Evolutionary conservation across 2,797 vertebrate species (phyloP).

Genomic region (Falco biarmicus): DNA sequence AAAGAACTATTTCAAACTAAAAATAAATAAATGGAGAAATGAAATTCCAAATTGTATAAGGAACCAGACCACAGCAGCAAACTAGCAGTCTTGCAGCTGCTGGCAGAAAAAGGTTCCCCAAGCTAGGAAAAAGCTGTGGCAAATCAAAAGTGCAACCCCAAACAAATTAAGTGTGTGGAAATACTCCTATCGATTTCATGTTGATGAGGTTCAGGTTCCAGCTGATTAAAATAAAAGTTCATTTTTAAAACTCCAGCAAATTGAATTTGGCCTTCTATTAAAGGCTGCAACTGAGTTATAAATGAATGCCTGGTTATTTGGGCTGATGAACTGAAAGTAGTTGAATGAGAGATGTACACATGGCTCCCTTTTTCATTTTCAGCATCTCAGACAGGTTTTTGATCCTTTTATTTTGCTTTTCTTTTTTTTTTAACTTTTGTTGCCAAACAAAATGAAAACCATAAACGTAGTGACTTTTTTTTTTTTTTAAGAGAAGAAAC

Average conservation of each 20-base stretch:
- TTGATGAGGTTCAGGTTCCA: background rate
- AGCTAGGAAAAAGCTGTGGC: background rate
- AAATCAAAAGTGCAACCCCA: background rate
- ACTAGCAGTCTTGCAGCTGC: background rate
- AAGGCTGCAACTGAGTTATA: background rate
- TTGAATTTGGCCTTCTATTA: background rate
- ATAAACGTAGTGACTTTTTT: background rate
- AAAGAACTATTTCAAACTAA: background rate
- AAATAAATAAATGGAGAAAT: background rate
- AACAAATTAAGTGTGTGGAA: background rate
- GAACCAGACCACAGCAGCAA: background rate
- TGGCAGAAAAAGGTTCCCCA: background rate
- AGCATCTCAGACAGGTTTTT: background rate
- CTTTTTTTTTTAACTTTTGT: background rate
- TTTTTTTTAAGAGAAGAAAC: background rate
- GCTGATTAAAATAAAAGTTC: background rate
- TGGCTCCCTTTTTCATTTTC: background rate
- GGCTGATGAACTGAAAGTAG: background rate
- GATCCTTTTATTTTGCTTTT: background rate
- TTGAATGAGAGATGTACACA: background rate
- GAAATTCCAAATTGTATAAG: background rate
- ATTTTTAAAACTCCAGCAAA: conserved; percentile 19
- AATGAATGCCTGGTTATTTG: background rate
- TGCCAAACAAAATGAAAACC: background rate
- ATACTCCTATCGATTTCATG: background rate